These are phyloP conservation scores for Plutella xylostella DNA, from an alignment of 2,888 invertebrate genomes.

Conservation along the genomic window DNA sequence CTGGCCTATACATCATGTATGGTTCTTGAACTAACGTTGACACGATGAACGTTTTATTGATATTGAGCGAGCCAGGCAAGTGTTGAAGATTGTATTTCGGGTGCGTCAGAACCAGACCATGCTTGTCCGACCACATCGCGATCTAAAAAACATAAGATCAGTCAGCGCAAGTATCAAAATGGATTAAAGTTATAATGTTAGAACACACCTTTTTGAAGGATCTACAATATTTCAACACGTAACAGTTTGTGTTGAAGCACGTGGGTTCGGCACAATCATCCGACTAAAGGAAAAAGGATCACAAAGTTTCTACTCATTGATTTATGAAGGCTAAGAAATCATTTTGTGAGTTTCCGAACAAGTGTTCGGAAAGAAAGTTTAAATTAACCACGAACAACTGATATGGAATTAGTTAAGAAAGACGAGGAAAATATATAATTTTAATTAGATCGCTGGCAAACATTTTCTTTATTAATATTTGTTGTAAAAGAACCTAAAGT, in stretches of 20 bases:
- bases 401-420: constrained; percentile 1
- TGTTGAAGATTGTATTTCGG: constrained; percentile 81
- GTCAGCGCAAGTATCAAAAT: constrained; percentile 15
- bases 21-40: constrained; percentile 90
- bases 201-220: no score
- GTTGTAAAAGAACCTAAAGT: background rate
- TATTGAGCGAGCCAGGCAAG: constrained; percentile 78
- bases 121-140: constrained; percentile 88
- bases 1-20: constrained; percentile 81
- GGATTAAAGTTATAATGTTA: background rate
- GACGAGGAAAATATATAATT: background rate
- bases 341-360: constrained; percentile 30
- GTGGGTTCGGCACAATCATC: no score
- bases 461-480: background rate
- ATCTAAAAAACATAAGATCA: constrained; percentile 57
- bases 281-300: no score
- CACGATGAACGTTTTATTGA: constrained; percentile 88
- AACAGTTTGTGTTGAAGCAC: no score
- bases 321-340: constrained; percentile 36
- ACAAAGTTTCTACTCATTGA: constrained; percentile 31
- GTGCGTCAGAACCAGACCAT: constrained; percentile 79
- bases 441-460: background rate
- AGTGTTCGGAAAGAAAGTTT: constrained; percentile 33
- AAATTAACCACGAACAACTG: constrained; percentile 27
- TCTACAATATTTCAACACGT: no score